Evolutionary conservation across 1,140 invertebrate species (phyloP).

Genomic region (Melanaphis sacchari): DNA sequence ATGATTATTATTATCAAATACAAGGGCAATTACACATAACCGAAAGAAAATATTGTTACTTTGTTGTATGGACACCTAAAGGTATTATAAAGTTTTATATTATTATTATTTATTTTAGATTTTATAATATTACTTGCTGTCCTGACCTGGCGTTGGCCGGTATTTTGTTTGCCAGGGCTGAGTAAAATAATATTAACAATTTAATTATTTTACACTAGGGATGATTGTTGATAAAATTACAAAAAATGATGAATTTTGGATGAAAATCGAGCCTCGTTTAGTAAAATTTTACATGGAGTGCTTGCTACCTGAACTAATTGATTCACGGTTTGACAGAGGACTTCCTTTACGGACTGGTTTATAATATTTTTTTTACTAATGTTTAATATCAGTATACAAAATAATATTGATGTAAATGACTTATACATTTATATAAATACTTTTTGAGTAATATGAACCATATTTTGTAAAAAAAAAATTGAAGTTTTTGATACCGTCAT

Average conservation of each 20-base stretch:
- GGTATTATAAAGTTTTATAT: not conserved
- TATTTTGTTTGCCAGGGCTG: not conserved
- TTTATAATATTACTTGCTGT: not conserved
- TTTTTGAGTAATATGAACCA: too few species aligned
- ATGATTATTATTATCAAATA: conserved; percentile 8
- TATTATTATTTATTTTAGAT: not conserved
- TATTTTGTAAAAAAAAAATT: too few species aligned
- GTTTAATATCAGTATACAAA: too few species aligned
- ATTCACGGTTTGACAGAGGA: not conserved
- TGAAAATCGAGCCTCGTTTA: not conserved
- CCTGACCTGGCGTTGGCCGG: too few species aligned
- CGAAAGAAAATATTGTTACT: not conserved
- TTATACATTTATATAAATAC: too few species aligned
- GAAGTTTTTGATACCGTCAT: too few species aligned
- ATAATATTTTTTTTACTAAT: not conserved
- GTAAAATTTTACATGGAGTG: not conserved
- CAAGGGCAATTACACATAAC: not conserved
- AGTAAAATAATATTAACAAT: not conserved
- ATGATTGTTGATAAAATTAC: not conserved
- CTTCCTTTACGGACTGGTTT: conserved; percentile 3
- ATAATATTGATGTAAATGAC: too few species aligned
- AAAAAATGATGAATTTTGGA: not conserved
- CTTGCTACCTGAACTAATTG: not conserved
- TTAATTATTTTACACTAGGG: not conserved
- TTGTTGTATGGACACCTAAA: not conserved